Evolutionary conservation across 1,140 invertebrate species (phyloP).

Genomic region (Lordiphosa stackelbergi): DNA sequence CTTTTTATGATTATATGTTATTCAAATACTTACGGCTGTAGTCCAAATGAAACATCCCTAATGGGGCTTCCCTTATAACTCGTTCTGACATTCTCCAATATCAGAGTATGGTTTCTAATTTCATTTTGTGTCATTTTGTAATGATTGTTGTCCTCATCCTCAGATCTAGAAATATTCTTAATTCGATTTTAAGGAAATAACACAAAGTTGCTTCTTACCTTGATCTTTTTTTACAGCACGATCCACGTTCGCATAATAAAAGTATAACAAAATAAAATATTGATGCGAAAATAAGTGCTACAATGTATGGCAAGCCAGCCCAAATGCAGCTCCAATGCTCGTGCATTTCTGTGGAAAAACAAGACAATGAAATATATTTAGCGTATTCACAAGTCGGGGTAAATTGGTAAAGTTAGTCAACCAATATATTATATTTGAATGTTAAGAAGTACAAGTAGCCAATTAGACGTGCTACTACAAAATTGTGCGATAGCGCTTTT

Average conservation of each 20-base stretch:
- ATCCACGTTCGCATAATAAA: slow-evolving; percentile 8
- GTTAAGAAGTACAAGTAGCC: too few relatives aligned
- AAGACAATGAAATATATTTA: too few relatives aligned
- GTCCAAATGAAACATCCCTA: slow-evolving; percentile 3
- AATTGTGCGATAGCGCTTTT: too few relatives aligned
- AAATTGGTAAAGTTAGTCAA: too few relatives aligned
- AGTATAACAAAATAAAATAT: slow-evolving; percentile 15
- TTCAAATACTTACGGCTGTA: slow-evolving; percentile 1
- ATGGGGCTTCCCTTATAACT: not conserved
- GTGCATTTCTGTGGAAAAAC: not conserved
- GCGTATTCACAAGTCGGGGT: too few relatives aligned
- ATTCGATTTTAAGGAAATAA: not conserved
- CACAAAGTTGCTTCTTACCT: not conserved
- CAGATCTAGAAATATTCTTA: not conserved
- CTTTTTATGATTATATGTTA: too few relatives aligned
- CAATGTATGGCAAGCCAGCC: slow-evolving; percentile 6
- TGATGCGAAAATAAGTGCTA: not conserved
- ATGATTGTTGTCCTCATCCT: not conserved
- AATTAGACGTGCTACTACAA: too few relatives aligned
- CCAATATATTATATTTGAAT: too few relatives aligned
- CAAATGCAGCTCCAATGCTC: not conserved
- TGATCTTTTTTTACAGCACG: not conserved
- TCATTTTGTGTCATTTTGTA: slow-evolving; percentile 4
- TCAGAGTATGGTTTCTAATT: slow-evolving; percentile 4
- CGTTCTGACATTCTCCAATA: slow-evolving; percentile 8